Evolutionary conservation across 2,113 vertebrate species (phyloP).

Genomic region (Malurus cyaneus): DNA sequence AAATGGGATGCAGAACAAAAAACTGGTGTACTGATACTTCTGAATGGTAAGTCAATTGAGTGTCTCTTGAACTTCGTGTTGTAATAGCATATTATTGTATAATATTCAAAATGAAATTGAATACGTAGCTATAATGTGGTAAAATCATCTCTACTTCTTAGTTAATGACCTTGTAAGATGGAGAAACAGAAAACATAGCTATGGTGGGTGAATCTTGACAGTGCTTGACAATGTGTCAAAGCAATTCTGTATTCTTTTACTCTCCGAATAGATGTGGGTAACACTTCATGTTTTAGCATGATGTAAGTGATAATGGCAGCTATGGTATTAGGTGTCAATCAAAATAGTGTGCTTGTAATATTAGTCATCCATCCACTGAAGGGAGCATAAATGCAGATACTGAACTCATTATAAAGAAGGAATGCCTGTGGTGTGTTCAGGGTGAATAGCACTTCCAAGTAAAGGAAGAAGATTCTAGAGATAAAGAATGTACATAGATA

Average conservation of each 20-base stretch:
- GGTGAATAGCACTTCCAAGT: background rate
- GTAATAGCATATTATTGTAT: background rate
- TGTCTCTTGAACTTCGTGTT: background rate
- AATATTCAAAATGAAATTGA: background rate
- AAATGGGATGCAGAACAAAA: background rate
- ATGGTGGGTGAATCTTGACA: conserved; percentile 60
- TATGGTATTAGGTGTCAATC: conserved; percentile 63
- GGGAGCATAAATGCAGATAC: conserved; percentile 22
- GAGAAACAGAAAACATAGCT: conserved; percentile 45
- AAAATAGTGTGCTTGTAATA: conserved; percentile 47
- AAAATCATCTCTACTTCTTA: conserved; percentile 1
- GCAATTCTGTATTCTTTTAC: conserved; percentile 55
- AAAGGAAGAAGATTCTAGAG: background rate
- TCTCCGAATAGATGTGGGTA: conserved; percentile 59
- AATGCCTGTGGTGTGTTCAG: conserved; percentile 18
- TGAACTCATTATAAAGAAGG: conserved; percentile 3
- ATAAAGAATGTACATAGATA: conserved; percentile 11
- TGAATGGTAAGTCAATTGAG: conserved; percentile 28
- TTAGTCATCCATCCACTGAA: conserved; percentile 56
- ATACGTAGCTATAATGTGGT: background rate
- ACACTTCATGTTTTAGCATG: conserved; percentile 55
- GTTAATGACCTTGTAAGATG: conserved; percentile 50
- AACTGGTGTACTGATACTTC: background rate
- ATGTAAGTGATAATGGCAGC: conserved; percentile 64
- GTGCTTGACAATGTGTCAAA: conserved; percentile 63